phyloP scores from a whole-genome alignment of 2,797 vertebrate genomes.

The Platalea minor region DNA sequence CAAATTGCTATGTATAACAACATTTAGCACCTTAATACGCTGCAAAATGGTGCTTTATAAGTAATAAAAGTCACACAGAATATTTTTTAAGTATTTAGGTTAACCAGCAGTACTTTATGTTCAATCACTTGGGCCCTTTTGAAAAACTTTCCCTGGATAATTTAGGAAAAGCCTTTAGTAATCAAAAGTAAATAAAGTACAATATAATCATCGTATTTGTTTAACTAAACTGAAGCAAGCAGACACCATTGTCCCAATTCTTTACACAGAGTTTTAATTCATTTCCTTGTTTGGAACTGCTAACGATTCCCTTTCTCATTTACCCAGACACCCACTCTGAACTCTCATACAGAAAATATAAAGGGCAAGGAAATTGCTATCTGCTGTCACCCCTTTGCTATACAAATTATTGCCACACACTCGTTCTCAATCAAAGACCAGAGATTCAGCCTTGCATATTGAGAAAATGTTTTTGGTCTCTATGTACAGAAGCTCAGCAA shows the following conservation, averaged over 20 bases:
- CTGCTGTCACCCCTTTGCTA: neutral
- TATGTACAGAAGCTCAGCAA: neutral
- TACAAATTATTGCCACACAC: neutral
- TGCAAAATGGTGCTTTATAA: neutral
- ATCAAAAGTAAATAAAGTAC: neutral
- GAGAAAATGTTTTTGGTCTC: neutral
- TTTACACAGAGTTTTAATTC: neutral
- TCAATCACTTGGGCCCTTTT: neutral
- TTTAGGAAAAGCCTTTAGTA: neutral
- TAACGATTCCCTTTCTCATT: neutral
- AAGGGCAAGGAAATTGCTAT: neutral
- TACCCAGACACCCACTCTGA: neutral
- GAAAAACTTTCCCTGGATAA: neutral
- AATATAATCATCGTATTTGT: neutral
- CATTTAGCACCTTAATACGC: neutral
- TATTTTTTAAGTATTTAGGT: neutral
- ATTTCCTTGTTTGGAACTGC: neutral
- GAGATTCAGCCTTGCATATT: neutral
- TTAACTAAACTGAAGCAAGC: neutral
- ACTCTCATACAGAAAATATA: neutral
- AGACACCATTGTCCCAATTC: neutral
- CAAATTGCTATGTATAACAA: neutral
- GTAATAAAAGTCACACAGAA: neutral
- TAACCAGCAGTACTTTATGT: neutral
- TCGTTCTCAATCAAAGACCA: neutral